Conservation (phyloP, 2,797 vertebrate species). For the Florisuga fusca region DNA sequence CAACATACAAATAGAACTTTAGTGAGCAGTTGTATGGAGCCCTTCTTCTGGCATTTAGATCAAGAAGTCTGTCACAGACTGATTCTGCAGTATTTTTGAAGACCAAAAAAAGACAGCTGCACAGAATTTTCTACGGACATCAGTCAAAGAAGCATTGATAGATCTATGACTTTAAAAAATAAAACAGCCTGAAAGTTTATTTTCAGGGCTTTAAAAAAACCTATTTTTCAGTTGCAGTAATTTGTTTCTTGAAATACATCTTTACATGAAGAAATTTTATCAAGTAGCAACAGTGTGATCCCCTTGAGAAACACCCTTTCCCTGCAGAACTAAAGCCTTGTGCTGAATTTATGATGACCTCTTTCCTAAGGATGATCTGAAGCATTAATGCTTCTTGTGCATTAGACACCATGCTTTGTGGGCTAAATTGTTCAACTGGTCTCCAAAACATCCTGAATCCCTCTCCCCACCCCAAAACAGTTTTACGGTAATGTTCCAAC, state of each 20-base stretch:
- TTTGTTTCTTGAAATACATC: constrained; percentile 49
- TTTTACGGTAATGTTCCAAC: background rate
- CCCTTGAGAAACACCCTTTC: constrained; percentile 41
- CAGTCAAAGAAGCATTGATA: background rate
- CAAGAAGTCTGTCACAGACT: background rate
- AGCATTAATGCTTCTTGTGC: background rate
- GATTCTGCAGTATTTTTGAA: background rate
- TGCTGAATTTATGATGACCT: background rate
- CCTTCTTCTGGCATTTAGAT: background rate
- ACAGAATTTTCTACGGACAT: background rate
- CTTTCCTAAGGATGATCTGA: background rate
- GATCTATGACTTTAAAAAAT: background rate
- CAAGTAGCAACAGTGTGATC: background rate
- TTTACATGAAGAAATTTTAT: constrained; percentile 28
- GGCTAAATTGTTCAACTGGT: background rate
- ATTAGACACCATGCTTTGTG: background rate
- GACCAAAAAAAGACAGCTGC: background rate
- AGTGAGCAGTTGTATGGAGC: background rate
- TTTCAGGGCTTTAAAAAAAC: background rate
- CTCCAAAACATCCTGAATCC: background rate
- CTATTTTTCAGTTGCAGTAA: constrained; percentile 31
- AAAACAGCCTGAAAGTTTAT: constrained; percentile 43
- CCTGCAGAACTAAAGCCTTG: background rate
- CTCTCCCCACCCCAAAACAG: background rate
- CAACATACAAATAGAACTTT: background rate